Conservation (phyloP, 1,140 invertebrate species). For the Drosophila azteca region DNA sequence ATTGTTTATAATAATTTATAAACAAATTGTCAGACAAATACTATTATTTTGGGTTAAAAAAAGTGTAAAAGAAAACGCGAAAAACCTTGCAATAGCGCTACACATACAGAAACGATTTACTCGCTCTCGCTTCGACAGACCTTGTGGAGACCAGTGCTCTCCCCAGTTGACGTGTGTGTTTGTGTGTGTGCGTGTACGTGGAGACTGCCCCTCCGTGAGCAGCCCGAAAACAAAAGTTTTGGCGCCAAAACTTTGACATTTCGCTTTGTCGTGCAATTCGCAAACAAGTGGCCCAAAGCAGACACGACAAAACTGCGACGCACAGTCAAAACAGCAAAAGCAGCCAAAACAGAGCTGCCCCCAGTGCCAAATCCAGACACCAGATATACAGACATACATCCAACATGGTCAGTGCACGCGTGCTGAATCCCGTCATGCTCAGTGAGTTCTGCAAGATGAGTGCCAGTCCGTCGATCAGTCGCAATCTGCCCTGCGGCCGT, state of each 20-base stretch:
- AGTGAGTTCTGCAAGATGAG: constrained; percentile 72
- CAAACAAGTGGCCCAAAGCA: constrained; percentile 66
- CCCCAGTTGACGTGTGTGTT: background rate
- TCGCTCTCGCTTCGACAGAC: constrained; percentile 36
- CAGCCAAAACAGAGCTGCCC: constrained; percentile 32
- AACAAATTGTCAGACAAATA: constrained; percentile 59
- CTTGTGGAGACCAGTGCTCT: constrained; percentile 55
- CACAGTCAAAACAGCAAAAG: constrained; percentile 42
- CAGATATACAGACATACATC: constrained; percentile 23
- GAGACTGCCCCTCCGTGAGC: constrained; percentile 59
- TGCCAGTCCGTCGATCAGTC: constrained; percentile 60
- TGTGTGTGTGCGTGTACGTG: constrained; percentile 33
- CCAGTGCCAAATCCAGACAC: constrained; percentile 6
- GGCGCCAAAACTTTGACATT: constrained; percentile 81
- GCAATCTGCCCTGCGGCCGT: constrained; percentile 63
- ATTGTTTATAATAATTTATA: constrained; percentile 70
- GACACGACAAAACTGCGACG: constrained; percentile 61
- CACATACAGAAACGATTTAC: constrained; percentile 22
- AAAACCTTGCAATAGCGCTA: constrained; percentile 45
- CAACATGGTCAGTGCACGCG: constrained; percentile 79
- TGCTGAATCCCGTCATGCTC: constrained; percentile 69
- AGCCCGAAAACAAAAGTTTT: constrained; percentile 66
- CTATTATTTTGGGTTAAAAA: constrained; percentile 61
- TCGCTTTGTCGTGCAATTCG: constrained; percentile 62
- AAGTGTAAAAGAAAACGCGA: constrained; percentile 40